Percentiles rank a stretch among this genome's conserved stretches.
Evolutionary conservation across 2,113 vertebrate genomes (phyloP).

Genomic region (Mus spicilegus): DNA sequence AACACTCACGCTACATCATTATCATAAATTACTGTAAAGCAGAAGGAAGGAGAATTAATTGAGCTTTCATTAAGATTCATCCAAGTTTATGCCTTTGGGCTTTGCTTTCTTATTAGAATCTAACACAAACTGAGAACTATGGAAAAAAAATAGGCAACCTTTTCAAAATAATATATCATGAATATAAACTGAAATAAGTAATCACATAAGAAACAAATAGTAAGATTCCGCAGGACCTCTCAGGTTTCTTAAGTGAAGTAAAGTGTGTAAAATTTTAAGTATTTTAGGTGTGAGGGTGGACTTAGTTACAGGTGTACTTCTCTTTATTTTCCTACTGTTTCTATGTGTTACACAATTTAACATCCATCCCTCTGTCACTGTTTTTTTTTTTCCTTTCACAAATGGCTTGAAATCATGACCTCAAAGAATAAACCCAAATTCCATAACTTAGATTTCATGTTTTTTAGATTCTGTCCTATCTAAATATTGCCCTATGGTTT

Average conservation of each 20-base stretch:
- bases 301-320: background rate
- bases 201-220: background rate
- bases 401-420: background rate
- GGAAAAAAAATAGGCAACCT: background rate
- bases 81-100: background rate
- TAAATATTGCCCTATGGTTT: background rate
- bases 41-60: background rate
- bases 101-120: background rate
- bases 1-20: background rate
- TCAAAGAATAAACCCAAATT: background rate
- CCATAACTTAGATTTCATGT: background rate
- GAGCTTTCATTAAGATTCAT: background rate
- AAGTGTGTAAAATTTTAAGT: background rate
- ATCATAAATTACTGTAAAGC: constrained; percentile 33
- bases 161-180: constrained; percentile 13
- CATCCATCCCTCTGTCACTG: background rate
- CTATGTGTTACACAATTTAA: background rate
- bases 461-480: background rate
- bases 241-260: constrained; percentile 2
- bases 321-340: background rate
- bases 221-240: background rate
- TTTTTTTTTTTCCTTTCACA: background rate
- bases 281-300: background rate
- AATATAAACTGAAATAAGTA: constrained; percentile 3
- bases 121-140: constrained; percentile 10